Conservation (phyloP, 2,888 invertebrate genomes). For the Smittia sp. region DNA sequence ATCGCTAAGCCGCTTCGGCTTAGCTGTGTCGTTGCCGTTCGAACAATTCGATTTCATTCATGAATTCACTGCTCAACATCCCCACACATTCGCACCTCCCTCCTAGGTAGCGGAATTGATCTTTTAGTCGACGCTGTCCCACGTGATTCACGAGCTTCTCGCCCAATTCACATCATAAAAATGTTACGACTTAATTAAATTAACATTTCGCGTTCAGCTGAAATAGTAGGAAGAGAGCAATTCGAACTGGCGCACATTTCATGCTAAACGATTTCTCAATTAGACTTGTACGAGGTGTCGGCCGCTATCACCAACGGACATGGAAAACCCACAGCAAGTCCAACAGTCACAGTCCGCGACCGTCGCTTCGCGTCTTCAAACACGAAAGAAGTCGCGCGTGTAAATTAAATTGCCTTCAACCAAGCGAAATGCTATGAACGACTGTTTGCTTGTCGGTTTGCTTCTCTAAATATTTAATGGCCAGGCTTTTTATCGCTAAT, state of each 20-base stretch:
- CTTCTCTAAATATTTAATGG: slow-evolving; percentile 20
- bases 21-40: background rate
- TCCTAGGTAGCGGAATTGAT: no score
- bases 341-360: background rate
- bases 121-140: background rate
- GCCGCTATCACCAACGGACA: background rate
- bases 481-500: slow-evolving; percentile 18
- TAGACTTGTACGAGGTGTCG: background rate
- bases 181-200: slow-evolving; percentile 40
- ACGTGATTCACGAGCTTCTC: slow-evolving; percentile 8
- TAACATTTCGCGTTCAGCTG: slow-evolving; percentile 1
- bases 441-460: background rate
- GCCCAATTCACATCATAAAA: slow-evolving; percentile 36
- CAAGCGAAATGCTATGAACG: slow-evolving; percentile 5
- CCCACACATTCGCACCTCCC: background rate
- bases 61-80: background rate
- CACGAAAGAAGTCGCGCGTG: slow-evolving; percentile 35
- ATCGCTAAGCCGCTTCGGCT: background rate
- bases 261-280: slow-evolving; percentile 1
- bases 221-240: background rate
- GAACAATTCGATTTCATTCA: slow-evolving; percentile 24
- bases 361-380: no score
- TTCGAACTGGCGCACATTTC: no score
- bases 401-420: slow-evolving; percentile 36
- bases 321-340: background rate